These are phyloP conservation scores for Perca schrenkii DNA, from an alignment of 2,113 vertebrate genomes.

Conservation along the genomic window DNA sequence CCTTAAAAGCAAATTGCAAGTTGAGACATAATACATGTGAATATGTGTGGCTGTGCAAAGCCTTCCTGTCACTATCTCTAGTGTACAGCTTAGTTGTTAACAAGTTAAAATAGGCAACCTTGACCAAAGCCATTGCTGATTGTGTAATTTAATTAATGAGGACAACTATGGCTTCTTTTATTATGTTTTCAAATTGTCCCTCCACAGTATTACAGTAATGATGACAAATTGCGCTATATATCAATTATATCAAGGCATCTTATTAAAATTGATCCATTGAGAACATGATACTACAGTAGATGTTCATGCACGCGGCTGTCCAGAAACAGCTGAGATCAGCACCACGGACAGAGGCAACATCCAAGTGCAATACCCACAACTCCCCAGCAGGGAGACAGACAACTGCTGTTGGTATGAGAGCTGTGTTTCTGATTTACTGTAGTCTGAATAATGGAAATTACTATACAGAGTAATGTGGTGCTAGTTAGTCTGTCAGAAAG, in stretches of 20 bases:
- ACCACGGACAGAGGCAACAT: conserved; percentile 66
- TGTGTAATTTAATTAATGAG: not conserved
- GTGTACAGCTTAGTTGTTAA: not conserved
- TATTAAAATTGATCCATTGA: not conserved
- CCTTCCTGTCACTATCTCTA: not conserved
- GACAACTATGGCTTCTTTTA: not conserved
- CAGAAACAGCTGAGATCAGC: conserved; percentile 54
- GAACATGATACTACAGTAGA: not conserved
- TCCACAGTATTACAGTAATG: not conserved
- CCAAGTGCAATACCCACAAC: not conserved
- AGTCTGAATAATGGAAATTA: not conserved
- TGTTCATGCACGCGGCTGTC: not conserved
- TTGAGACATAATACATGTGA: not conserved
- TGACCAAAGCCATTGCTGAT: not conserved
- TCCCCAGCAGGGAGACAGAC: conserved; percentile 47
- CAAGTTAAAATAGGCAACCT: not conserved
- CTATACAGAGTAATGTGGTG: conserved; percentile 3
- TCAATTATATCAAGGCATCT: not conserved
- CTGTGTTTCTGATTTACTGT: conserved; percentile 3
- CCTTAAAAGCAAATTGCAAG: not conserved
- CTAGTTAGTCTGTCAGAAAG: not conserved
- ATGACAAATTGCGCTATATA: not conserved
- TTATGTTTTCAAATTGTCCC: not conserved
- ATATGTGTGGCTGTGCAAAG: not conserved
- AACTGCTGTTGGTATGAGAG: not conserved